A percentile compares a stretch with the other conserved stretches of the same genome.
phyloP scores from a whole-genome alignment of 2,113 vertebrate species.

The Colius striatus region DNA sequence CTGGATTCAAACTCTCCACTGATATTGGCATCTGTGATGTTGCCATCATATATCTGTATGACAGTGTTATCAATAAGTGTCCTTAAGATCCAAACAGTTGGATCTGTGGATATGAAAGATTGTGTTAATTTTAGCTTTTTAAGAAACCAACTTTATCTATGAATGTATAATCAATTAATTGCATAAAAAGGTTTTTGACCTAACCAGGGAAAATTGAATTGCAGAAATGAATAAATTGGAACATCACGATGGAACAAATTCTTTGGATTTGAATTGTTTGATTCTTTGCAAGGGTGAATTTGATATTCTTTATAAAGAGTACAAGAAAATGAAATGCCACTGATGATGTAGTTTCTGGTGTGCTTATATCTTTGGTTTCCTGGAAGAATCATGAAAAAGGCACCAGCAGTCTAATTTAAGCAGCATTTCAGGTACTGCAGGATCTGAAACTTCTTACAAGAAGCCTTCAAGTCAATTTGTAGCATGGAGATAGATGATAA shows the following conservation, averaged over 20 bases:
- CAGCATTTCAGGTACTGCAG: background rate
- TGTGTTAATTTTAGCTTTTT: background rate
- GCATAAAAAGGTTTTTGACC: background rate
- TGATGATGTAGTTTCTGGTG: background rate
- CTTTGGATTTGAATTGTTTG: background rate
- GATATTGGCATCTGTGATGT: background rate
- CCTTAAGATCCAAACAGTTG: background rate
- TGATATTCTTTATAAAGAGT: background rate
- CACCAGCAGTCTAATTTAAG: background rate
- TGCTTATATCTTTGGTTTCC: background rate
- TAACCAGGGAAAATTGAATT: background rate
- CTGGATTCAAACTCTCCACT: background rate
- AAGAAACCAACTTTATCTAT: background rate
- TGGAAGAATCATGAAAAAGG: background rate
- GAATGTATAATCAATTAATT: background rate
- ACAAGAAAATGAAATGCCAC: background rate
- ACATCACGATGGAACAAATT: background rate
- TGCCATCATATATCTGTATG: background rate
- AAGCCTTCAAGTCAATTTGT: background rate
- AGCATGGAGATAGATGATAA: background rate
- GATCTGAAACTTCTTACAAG: background rate
- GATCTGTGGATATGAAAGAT: background rate
- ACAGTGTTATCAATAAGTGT: background rate
- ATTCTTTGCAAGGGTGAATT: background rate
- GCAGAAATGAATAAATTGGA: background rate